These are phyloP conservation scores for Syngnathoides biaculeatus DNA, from an alignment of 2,113 vertebrate genomes.

Conservation along the genomic window DNA sequence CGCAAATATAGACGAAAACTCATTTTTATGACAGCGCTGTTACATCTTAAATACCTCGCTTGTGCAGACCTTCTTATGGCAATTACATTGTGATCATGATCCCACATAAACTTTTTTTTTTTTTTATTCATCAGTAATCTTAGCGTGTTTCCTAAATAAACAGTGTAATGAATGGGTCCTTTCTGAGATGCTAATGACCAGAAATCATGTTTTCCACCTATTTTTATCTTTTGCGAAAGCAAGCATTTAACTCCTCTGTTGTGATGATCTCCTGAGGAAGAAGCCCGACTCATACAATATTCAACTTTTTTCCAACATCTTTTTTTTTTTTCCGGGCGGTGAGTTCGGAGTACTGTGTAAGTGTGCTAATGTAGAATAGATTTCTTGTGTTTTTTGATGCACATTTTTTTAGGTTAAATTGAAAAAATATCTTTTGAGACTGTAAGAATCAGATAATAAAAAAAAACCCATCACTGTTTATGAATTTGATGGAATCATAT, in stretches of 20 bases:
- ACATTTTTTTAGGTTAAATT: too few species aligned
- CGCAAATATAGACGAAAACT: neutral
- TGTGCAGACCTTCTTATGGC: neutral
- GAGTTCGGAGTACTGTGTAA: slow-evolving; percentile 4
- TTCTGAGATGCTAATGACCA: neutral
- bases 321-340: slow-evolving; percentile 49
- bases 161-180: too few species aligned
- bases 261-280: slow-evolving; percentile 37
- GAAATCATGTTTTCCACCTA: neutral
- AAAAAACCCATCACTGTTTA: neutral
- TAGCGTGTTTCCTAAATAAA: neutral
- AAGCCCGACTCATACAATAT: slow-evolving; percentile 44
- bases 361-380: slow-evolving; percentile 4
- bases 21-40: neutral
- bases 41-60: neutral
- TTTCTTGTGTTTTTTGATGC: slow-evolving; percentile 3
- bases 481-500: neutral
- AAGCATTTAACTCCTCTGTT: slow-evolving; percentile 9
- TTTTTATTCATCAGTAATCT: neutral
- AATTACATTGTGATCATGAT: neutral
- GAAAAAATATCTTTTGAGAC: neutral
- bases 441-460: neutral
- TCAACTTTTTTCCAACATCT: slow-evolving; percentile 34
- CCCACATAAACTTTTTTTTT: neutral
- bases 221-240: slow-evolving; percentile 14